Percentiles rank a stretch among this genome's conserved stretches.
Evolutionary conservation across 2,797 vertebrate species (phyloP).

Genomic region (Ptychobarbus kaznakovi): DNA sequence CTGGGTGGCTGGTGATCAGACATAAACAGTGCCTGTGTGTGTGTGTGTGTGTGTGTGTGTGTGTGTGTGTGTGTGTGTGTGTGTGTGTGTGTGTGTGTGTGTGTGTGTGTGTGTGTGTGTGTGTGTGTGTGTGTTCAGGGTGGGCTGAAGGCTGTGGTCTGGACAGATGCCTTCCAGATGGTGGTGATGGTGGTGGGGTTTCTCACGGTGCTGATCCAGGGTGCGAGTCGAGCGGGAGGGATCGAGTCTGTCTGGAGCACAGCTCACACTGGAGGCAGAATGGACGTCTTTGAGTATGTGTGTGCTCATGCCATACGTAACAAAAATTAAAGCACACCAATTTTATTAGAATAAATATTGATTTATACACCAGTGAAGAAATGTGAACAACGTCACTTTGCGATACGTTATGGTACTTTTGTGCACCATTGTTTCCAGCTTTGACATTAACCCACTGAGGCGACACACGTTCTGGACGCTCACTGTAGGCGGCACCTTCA

Average conservation of each 20-base stretch:
- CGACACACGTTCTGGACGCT: constrained; percentile 86
- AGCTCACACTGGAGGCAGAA: constrained; percentile 76
- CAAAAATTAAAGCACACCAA: background rate
- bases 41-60: constrained; percentile 33
- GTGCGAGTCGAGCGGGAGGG: constrained; percentile 74
- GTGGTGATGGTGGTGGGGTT: constrained; percentile 84
- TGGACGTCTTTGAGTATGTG: constrained; percentile 80
- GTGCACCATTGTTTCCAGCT: constrained; percentile 64
- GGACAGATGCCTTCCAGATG: constrained; percentile 91
- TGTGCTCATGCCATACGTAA: background rate
- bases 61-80: constrained; percentile 34
- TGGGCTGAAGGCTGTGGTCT: constrained; percentile 86
- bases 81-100: constrained; percentile 35
- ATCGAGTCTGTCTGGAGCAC: constrained; percentile 74
- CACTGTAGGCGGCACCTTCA: constrained; percentile 81
- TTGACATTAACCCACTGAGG: constrained; percentile 79
- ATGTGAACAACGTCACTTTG: background rate
- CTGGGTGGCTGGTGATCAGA: background rate
- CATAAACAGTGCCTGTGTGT: constrained; percentile 13
- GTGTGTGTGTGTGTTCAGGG: constrained; percentile 67
- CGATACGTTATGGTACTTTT: background rate
- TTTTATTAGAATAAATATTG: background rate
- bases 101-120: constrained; percentile 37
- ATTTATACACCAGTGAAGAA: background rate
- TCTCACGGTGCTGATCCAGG: constrained; percentile 79